A percentile compares a stretch with the other conserved stretches of the same genome.
Evolutionary conservation across 2,113 vertebrate species (phyloP).

Genomic region (Polypterus senegalus): DNA sequence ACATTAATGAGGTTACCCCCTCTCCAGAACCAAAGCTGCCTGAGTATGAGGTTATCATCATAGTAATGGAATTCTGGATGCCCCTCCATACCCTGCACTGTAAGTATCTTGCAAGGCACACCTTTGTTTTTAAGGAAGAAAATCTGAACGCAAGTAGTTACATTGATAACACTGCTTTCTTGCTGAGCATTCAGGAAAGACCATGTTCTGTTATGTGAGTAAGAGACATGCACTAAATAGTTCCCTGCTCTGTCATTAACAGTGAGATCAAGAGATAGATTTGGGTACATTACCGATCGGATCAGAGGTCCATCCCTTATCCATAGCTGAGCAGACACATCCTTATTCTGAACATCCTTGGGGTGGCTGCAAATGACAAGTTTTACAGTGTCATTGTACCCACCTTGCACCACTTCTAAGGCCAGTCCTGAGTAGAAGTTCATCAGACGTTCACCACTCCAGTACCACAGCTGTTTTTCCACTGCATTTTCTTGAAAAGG

Average conservation of each 20-base stretch:
- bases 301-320: neutral
- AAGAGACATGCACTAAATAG: neutral
- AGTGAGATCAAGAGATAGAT: neutral
- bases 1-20: slow-evolving; percentile 6
- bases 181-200: neutral
- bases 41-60: neutral
- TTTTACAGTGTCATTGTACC: neutral
- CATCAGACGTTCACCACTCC: neutral
- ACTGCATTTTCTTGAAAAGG: neutral
- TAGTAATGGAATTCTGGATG: neutral
- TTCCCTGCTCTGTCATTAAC: neutral
- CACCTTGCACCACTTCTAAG: neutral
- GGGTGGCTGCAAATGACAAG: neutral
- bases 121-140: slow-evolving; percentile 4
- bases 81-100: neutral
- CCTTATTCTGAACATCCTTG: neutral
- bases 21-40: slow-evolving; percentile 9
- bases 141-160: slow-evolving; percentile 9
- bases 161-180: neutral
- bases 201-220: neutral
- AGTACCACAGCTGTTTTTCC: neutral
- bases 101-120: slow-evolving; percentile 8
- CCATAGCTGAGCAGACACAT: neutral
- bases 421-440: neutral
- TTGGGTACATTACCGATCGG: neutral